phyloP scores from a whole-genome alignment of 2,888 invertebrate genomes.

The Alloplasta piceator region DNA sequence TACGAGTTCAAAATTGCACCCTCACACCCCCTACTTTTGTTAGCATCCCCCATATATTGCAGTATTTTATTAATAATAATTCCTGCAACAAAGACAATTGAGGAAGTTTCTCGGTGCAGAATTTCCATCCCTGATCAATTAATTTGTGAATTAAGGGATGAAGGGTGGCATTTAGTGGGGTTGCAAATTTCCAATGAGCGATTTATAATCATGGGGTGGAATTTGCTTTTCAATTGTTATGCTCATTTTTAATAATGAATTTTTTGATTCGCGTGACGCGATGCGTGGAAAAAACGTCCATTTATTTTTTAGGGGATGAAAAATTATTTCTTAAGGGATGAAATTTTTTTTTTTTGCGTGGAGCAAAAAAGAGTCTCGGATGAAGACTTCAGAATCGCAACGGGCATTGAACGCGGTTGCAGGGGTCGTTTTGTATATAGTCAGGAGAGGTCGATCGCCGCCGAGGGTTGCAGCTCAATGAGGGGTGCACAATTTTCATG shows the following conservation, averaged over 20 bases:
- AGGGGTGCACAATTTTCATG: slow-evolving; percentile 78
- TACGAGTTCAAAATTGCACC: slow-evolving; percentile 4
- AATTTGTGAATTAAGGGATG: too few relatives aligned
- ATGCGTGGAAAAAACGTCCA: too few relatives aligned
- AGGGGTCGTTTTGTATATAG: slow-evolving; percentile 35
- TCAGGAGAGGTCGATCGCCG: slow-evolving; percentile 71
- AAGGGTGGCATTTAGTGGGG: too few relatives aligned
- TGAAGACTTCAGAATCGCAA: slow-evolving; percentile 52
- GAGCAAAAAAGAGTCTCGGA: slow-evolving; percentile 8
- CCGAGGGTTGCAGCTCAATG: slow-evolving; percentile 73
- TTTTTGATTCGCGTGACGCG: too few relatives aligned
- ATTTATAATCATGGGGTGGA: too few relatives aligned
- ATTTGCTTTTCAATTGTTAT: too few relatives aligned
- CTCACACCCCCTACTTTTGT: background rate
- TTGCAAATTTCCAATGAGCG: too few relatives aligned
- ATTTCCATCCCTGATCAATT: too few relatives aligned
- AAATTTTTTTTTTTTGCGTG: slow-evolving; percentile 26
- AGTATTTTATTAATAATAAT: background rate
- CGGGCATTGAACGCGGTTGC: slow-evolving; percentile 52
- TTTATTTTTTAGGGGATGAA: background rate
- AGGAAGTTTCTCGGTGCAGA: too few relatives aligned
- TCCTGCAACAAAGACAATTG: background rate
- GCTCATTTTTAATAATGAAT: too few relatives aligned
- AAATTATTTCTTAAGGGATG: background rate
- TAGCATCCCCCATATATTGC: background rate